Conservation (phyloP, 2,888 invertebrate species). For the Tenthredo amoena region DNA sequence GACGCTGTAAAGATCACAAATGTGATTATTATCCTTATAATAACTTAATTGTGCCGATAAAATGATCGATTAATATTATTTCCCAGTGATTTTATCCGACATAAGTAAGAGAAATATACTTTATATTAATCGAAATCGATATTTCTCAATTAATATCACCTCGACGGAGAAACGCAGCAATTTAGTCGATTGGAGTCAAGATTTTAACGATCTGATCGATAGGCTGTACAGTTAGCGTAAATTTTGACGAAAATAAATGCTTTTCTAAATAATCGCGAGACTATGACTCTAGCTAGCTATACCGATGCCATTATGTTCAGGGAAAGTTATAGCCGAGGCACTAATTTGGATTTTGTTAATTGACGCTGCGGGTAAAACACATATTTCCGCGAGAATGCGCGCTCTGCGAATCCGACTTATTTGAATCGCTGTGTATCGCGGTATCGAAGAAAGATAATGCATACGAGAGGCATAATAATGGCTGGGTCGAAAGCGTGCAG, state of each 20-base stretch:
- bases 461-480: not conserved
- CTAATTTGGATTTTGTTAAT: constrained; percentile 37
- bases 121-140: not conserved
- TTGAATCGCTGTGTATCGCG: not conserved
- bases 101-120: not conserved
- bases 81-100: not conserved
- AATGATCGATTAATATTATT: constrained; percentile 22
- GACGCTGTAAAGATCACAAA: not conserved
- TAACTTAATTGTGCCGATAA: constrained; percentile 13
- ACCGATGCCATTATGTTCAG: not conserved
- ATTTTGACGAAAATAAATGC: not conserved
- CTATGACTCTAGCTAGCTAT: not conserved
- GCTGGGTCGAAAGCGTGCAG: not conserved
- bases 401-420: not conserved
- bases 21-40: constrained; percentile 9
- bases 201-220: not conserved
- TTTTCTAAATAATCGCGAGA: not conserved
- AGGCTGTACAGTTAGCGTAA: not conserved
- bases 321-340: constrained; percentile 9
- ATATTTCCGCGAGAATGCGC: not conserved
- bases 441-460: not conserved
- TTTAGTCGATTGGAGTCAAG: not conserved
- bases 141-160: constrained; percentile 3
- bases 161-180: not conserved
- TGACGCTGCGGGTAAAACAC: constrained; percentile 19